Conservation (phyloP, 2,113 vertebrate species). For the Heterochromis multidens region DNA sequence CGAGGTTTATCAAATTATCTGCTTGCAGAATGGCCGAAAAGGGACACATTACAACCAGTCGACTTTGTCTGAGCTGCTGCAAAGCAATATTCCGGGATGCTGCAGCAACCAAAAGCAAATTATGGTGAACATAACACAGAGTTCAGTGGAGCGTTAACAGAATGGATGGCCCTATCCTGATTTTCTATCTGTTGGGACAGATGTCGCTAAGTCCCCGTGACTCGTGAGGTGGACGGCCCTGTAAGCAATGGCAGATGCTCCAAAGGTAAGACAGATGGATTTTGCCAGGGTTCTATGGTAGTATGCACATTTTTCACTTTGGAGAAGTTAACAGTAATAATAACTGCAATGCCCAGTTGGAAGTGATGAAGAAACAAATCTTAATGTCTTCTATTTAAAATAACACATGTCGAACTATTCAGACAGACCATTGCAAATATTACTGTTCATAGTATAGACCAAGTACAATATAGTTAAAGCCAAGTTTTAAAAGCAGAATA, state of each 20-base stretch:
- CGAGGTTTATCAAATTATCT: constrained; percentile 78
- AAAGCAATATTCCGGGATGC: constrained; percentile 75
- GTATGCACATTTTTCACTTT: constrained; percentile 63
- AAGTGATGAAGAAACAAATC: background rate
- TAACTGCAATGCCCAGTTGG: background rate
- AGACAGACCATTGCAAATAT: background rate
- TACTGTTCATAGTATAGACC: background rate
- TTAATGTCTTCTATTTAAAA: background rate
- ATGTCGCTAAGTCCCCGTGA: constrained; percentile 75
- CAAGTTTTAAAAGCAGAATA: background rate
- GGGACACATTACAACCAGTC: constrained; percentile 75
- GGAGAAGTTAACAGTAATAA: constrained; percentile 49
- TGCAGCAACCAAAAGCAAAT: constrained; percentile 73
- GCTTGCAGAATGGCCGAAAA: constrained; percentile 71
- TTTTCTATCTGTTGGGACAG: constrained; percentile 79
- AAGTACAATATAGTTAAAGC: background rate
- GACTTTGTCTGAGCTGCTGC: constrained; percentile 67
- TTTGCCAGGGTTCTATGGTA: constrained; percentile 47
- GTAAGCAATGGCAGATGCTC: constrained; percentile 79
- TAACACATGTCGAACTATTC: background rate
- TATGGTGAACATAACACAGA: constrained; percentile 68
- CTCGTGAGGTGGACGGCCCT: constrained; percentile 73
- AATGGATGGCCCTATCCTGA: constrained; percentile 70
- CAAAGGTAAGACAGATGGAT: constrained; percentile 81
- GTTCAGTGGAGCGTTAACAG: constrained; percentile 69